A percentile compares a stretch with the other conserved stretches of the same genome.
Evolutionary conservation across 2,113 vertebrate species (phyloP).

Genomic region (Archilochus colubris): DNA sequence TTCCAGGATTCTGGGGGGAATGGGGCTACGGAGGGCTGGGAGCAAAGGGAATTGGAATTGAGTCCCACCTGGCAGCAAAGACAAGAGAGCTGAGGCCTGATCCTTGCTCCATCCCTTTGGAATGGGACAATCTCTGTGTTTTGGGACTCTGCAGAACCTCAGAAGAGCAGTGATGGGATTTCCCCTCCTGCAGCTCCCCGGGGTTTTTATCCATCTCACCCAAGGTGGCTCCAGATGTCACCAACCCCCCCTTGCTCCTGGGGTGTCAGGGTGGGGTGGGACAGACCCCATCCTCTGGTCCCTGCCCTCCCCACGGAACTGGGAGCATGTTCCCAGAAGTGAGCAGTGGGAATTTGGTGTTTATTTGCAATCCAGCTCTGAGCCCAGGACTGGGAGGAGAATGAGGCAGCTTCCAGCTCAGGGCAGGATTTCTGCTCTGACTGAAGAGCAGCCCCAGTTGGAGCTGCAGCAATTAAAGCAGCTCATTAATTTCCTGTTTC

Average conservation of each 20-base stretch:
- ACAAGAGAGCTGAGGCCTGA: neutral
- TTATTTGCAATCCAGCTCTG: slow-evolving; percentile 16
- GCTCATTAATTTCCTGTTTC: neutral
- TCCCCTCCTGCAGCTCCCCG: accelerated
- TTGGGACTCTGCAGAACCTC: neutral
- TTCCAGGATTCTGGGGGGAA: neutral
- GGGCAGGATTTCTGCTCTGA: neutral
- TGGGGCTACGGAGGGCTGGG: neutral
- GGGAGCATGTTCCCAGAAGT: slow-evolving; percentile 10
- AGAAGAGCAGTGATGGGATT: neutral
- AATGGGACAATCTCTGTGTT: neutral
- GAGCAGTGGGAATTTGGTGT: slow-evolving; percentile 34
- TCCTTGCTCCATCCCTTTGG: neutral
- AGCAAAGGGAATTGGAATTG: neutral
- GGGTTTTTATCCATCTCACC: too few species aligned
- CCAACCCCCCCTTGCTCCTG: neutral
- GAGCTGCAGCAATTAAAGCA: neutral
- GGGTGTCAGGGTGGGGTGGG: too few species aligned
- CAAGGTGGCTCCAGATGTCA: neutral
- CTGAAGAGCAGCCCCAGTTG: neutral
- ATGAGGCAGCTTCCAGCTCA: slow-evolving; percentile 37
- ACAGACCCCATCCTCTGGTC: neutral
- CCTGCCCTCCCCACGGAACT: neutral
- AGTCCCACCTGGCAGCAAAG: neutral
- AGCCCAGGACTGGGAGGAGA: neutral